Conservation (phyloP, 92 coral and sea anemone genomes). For the Parazoanthus darwini region DNA sequence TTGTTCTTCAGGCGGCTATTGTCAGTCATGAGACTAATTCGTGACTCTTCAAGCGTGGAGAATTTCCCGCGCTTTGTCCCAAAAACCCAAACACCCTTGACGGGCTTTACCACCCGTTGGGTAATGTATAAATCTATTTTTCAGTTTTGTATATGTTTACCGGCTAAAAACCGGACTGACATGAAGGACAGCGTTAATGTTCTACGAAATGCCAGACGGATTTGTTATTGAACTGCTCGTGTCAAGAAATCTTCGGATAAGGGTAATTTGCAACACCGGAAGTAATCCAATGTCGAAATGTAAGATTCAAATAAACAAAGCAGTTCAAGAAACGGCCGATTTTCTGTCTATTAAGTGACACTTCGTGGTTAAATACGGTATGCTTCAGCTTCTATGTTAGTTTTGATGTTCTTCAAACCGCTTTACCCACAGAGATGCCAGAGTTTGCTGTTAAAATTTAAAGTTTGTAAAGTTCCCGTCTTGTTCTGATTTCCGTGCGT, state of each 20-base stretch:
- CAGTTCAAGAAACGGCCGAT: background rate
- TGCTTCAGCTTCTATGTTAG: background rate
- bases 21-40: no score
- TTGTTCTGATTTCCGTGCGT: background rate
- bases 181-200: background rate
- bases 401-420: background rate
- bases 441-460: background rate
- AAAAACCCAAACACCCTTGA: background rate
- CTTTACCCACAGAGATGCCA: background rate
- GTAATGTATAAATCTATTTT: background rate
- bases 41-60: conserved; percentile 13
- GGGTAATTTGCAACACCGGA: conserved; percentile 12
- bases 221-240: background rate
- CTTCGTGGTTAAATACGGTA: background rate
- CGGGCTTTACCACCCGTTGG: background rate
- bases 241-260: background rate
- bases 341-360: background rate
- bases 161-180: background rate
- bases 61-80: conserved; percentile 17
- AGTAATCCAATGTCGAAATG: background rate
- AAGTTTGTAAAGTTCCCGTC: background rate
- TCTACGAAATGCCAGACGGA: background rate
- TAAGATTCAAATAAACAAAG: background rate
- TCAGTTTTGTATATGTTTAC: background rate
- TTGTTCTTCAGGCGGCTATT: background rate